Base-by-base conservation (phyloP, 2,888 invertebrate genomes). In the Philhelius pedissequus region DNA sequence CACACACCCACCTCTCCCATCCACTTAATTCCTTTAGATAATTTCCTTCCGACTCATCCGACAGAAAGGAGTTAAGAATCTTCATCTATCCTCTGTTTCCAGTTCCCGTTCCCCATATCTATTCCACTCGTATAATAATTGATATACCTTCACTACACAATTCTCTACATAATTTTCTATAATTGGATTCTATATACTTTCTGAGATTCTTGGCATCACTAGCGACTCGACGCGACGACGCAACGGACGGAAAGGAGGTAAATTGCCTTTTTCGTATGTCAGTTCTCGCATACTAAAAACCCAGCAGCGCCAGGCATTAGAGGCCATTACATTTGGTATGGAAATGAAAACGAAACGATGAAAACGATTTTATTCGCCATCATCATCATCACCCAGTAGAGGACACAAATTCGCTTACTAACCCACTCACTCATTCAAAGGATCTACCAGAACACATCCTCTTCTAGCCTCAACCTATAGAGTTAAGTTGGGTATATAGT, bases 251-350 rank as follows among this genome's bases (percentile, higher is more conserved):
- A 9, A 2, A n/a, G 3, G 48, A 71, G 68, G 73, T 54, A 73
- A 82, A 77, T 77, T 82, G 77, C 73, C 77, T 82, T 60, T 71
- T 76, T 82, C 66, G 77, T 77, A 52, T 70, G 74, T 80, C 62
- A 68, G 52, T 62, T 62, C 60, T 40, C 20, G 64, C 35, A 48
- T 32, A 58, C 54, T 54, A 25, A 25, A 38, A 62, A 82, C 45
- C 45, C 77, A 82, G 68, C 20, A 73, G 60, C 60, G 27, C 69
- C 79, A 76, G 79, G 80, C 84, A 79, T 80, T 84, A 76, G 70
- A 79, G 70, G 75, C 71, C 71, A 84, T 79, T 79, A 75, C 79
- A 75, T 84, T 84, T 84, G 75, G 52, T 80, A 84, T 84, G 84
- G 76, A 84, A 84, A 84, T 84, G 84, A 76, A 79, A 79, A 84